Evolutionary conservation across 2,113 vertebrate genomes (phyloP).

Genomic region (Zapornia atra): DNA sequence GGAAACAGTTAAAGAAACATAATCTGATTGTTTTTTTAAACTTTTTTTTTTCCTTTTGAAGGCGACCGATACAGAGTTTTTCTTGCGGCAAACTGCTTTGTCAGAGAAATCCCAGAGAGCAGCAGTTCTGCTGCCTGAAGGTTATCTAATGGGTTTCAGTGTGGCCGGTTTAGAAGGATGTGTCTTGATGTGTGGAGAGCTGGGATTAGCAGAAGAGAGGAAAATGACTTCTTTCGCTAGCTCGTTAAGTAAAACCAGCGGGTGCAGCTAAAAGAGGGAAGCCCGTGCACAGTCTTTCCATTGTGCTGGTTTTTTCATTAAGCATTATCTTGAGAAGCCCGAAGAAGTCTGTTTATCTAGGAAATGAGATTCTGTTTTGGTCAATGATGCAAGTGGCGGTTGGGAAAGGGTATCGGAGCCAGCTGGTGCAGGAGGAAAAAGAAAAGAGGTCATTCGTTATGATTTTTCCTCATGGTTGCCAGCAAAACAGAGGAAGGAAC

Average conservation of each 20-base stretch:
- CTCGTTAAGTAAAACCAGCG: neutral
- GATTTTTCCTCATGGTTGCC: conserved; percentile 15
- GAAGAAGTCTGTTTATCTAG: neutral
- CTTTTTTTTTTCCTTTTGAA: neutral
- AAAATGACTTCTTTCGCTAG: neutral
- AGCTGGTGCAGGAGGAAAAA: conserved; percentile 2
- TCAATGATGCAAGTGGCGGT: neutral
- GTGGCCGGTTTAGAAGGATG: neutral
- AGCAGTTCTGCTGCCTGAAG: neutral
- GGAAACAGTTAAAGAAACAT: neutral
- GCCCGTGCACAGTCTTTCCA: neutral
- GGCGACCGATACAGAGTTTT: neutral
- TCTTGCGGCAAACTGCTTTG: neutral
- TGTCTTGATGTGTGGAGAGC: neutral
- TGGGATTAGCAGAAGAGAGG: neutral
- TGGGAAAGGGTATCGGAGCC: neutral
- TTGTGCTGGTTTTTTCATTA: neutral
- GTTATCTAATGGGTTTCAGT: neutral
- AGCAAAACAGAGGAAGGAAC: conserved; percentile 16
- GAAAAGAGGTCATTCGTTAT: conserved; percentile 5
- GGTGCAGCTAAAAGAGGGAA: neutral
- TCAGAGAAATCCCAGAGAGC: neutral
- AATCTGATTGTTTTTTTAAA: neutral
- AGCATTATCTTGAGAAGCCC: neutral
- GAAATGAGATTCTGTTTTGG: conserved; percentile 24